These are phyloP conservation scores for Pemphredon lugubris DNA, from an alignment of 2,888 invertebrate species.

Conservation along the genomic window DNA sequence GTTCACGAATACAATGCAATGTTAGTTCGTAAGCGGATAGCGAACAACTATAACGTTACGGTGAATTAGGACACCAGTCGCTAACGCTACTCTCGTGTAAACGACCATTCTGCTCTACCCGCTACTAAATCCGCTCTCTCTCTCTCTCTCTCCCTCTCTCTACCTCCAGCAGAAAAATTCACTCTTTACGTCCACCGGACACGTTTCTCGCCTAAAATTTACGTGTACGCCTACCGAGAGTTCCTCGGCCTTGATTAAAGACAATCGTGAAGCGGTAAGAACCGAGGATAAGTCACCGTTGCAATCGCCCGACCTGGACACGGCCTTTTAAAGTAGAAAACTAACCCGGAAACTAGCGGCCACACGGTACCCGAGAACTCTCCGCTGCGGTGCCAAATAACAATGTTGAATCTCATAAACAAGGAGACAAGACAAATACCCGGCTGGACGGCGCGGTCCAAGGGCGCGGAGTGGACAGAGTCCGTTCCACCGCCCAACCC, in stretches of 20 bases:
- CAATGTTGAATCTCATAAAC: constrained; percentile 82
- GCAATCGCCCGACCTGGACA: constrained; percentile 66
- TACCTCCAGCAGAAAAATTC: too few relatives aligned
- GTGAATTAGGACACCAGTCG: too few relatives aligned
- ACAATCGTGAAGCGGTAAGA: constrained; percentile 56
- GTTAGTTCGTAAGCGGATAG: too few relatives aligned
- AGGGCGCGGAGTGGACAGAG: constrained; percentile 79
- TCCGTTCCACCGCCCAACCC: constrained; percentile 78
- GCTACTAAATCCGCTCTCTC: too few relatives aligned
- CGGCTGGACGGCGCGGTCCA: constrained; percentile 76
- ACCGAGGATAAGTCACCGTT: constrained; percentile 64
- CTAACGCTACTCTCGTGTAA: too few relatives aligned
- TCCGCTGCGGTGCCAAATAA: constrained; percentile 81
- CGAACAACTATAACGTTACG: too few relatives aligned
- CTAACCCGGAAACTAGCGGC: constrained; percentile 73
- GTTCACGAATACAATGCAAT: too few relatives aligned
- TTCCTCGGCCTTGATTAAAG: constrained; percentile 60
- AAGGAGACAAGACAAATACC: constrained; percentile 82
- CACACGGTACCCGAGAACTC: constrained; percentile 74
- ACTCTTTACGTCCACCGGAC: not conserved
- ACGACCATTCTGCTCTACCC: too few relatives aligned
- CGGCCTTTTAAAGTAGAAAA: constrained; percentile 78
- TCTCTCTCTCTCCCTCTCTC: too few relatives aligned
- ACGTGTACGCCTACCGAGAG: not conserved
- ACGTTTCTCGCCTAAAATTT: not conserved